These are phyloP conservation scores for Oenanthe oenanthe DNA, from an alignment of 2,113 vertebrate species.

Conservation along the genomic window DNA sequence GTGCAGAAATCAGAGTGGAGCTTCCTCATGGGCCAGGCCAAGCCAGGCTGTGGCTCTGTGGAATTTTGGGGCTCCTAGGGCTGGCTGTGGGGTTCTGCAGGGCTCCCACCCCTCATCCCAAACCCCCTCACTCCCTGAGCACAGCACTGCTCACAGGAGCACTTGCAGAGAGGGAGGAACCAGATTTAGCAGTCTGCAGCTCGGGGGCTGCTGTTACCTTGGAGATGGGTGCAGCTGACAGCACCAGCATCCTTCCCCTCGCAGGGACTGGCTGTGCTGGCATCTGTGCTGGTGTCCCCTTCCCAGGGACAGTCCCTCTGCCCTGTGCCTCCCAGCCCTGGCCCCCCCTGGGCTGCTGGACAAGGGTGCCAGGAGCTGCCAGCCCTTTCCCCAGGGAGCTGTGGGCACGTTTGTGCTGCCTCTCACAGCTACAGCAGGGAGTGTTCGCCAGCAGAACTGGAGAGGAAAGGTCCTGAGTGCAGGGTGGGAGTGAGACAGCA, in stretches of 20 bases:
- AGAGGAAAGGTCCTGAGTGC: neutral
- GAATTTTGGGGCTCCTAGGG: neutral
- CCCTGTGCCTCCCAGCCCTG: fast-evolving
- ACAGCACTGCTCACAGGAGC: neutral
- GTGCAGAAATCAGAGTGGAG: no score
- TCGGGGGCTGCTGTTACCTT: constrained; percentile 46
- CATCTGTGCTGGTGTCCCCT: neutral
- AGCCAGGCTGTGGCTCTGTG: fast-evolving
- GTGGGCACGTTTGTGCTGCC: neutral
- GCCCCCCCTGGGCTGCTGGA: neutral
- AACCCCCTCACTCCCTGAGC: neutral
- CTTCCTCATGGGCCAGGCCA: fast-evolving
- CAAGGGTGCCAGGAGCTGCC: fast-evolving
- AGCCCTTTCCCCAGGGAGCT: neutral
- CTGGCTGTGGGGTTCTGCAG: neutral
- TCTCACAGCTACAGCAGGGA: neutral
- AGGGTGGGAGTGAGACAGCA: neutral
- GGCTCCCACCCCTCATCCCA: fast-evolving
- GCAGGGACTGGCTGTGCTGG: neutral
- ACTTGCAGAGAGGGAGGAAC: neutral
- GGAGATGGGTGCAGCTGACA: constrained; percentile 38
- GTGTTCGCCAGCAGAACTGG: neutral
- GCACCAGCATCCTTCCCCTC: neutral
- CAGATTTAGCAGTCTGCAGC: constrained; percentile 27
- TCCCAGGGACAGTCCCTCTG: neutral